Percentiles rank a stretch among this genome's conserved stretches.
These are phyloP conservation scores for Turritopsis rubra DNA, from an alignment of 30 jellyfish, hydroid and myxozoan species.

Conservation along the genomic window DNA sequence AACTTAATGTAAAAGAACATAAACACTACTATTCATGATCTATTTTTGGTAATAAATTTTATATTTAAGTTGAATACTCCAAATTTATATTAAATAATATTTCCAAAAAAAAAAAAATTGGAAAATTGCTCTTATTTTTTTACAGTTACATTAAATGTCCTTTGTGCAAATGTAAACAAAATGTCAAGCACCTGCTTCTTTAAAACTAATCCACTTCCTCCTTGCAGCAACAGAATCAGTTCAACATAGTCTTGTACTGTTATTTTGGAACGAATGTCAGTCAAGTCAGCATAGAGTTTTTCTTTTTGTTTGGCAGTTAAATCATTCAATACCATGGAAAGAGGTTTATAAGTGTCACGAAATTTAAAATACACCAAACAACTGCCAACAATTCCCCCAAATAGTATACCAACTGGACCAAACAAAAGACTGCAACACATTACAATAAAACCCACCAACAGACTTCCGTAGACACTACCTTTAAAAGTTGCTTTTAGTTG, in stretches of 20 bases:
- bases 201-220: constrained; percentile 32
- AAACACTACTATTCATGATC: too few relatives aligned
- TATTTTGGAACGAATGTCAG: constrained; percentile 15
- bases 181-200: constrained; percentile 22
- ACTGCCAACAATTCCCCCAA: constrained; percentile 37
- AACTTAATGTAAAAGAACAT: too few relatives aligned
- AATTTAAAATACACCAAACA: constrained; percentile 6
- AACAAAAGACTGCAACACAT: constrained; percentile 25
- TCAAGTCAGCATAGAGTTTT: constrained; percentile 15
- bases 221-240: constrained; percentile 30
- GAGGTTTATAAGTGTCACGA: constrained; percentile 30
- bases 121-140: background rate
- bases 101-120: too few relatives aligned
- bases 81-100: too few relatives aligned
- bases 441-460: constrained; percentile 18
- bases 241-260: constrained; percentile 37
- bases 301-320: constrained; percentile 24
- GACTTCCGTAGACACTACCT: constrained; percentile 36
- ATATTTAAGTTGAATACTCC: too few relatives aligned
- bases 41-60: too few relatives aligned
- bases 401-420: constrained; percentile 35
- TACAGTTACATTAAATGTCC: background rate
- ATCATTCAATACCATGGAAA: constrained; percentile 15
- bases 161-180: background rate
- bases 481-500: constrained; percentile 27